Percentiles rank a stretch among this genome's conserved stretches.
phyloP scores from a whole-genome alignment of 2,113 vertebrate species.

The Sapajus apella region DNA sequence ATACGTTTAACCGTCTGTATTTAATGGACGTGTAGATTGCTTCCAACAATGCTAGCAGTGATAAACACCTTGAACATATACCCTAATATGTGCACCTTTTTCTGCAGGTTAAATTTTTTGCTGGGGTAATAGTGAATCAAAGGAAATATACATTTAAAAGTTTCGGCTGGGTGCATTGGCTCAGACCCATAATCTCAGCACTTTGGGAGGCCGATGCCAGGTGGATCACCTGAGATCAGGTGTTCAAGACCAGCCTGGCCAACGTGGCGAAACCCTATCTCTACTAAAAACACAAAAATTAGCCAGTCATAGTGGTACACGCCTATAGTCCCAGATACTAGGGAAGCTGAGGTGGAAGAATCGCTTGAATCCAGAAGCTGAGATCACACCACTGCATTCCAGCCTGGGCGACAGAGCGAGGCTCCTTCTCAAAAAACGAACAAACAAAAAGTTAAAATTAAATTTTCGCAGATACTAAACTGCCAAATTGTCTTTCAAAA shows the following conservation, averaged over 20 bases:
- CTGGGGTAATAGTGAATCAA: background rate
- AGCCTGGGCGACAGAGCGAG: background rate
- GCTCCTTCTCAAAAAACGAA: background rate
- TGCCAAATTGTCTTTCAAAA: background rate
- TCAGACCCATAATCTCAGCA: no score
- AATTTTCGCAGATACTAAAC: background rate
- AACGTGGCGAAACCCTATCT: background rate
- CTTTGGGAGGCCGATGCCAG: no score
- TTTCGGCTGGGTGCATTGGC: no score
- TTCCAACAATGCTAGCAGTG: background rate
- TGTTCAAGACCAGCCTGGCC: background rate
- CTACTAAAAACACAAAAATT: background rate
- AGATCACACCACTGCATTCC: background rate
- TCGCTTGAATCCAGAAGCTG: background rate
- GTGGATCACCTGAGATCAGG: background rate
- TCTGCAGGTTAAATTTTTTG: background rate
- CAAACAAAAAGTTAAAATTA: background rate
- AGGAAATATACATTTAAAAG: background rate
- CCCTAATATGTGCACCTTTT: background rate
- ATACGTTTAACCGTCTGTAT: background rate
- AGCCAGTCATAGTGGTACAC: background rate
- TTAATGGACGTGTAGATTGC: background rate
- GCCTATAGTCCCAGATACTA: background rate
- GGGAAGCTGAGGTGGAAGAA: background rate
- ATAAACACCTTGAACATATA: background rate